Conservation (phyloP, 2,113 vertebrate species). For the Toxotes chatareus region DNA sequence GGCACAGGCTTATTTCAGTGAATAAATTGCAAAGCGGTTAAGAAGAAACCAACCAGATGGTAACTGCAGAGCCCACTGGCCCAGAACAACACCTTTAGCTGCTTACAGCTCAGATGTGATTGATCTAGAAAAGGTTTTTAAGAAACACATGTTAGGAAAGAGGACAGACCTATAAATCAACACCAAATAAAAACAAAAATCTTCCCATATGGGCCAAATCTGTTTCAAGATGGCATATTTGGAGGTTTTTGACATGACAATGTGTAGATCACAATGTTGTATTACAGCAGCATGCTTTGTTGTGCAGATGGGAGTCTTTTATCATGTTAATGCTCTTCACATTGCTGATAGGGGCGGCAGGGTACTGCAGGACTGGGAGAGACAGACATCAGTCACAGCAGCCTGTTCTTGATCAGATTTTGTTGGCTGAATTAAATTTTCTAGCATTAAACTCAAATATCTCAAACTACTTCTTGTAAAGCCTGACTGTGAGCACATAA, state of each 20-base stretch:
- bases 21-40: conserved; percentile 60
- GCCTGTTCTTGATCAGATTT: conserved; percentile 35
- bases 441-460: conserved; percentile 38
- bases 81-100: conserved; percentile 57
- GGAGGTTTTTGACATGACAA: conserved; percentile 19
- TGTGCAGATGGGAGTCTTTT: conserved; percentile 55
- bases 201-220: conserved; percentile 3
- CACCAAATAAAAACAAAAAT: conserved; percentile 27
- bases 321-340: conserved; percentile 64
- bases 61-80: conserved; percentile 34
- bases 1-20: conserved; percentile 49
- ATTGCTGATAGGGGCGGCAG: conserved; percentile 45
- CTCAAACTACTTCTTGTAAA: conserved; percentile 18
- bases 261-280: conserved; percentile 31
- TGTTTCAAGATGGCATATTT: conserved; percentile 24
- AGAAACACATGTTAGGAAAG: conserved; percentile 17
- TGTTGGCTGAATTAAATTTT: conserved; percentile 33
- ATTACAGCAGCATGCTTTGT: conserved; percentile 46
- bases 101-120: conserved; percentile 36
- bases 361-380: conserved; percentile 28
- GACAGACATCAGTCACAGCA: conserved; percentile 48
- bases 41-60: conserved; percentile 68
- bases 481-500: background rate
- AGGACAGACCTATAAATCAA: conserved; percentile 14
- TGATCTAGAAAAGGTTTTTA: conserved; percentile 29